A percentile compares a stretch with the other conserved stretches of the same genome.
Conservation (phyloP, 1,140 invertebrate genomes). For the Leptinotarsa undecemlineata region DNA sequence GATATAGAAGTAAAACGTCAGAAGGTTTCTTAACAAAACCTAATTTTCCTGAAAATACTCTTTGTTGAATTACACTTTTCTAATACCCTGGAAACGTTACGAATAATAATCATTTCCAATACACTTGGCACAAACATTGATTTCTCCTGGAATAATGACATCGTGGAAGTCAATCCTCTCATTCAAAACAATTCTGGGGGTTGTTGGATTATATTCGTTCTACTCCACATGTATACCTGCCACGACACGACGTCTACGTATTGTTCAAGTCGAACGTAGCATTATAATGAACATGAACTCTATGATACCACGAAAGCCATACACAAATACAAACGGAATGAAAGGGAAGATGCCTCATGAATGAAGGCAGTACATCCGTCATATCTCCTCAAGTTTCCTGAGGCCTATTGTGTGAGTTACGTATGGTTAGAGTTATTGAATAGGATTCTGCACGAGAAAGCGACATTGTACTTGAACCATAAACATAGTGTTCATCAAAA, state of each 20-base stretch:
- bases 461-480: no score
- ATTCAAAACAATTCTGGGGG: not conserved
- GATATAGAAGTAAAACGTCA: no score
- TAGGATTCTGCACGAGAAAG: not conserved
- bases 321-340: not conserved
- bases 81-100: no score
- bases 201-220: not conserved
- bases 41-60: no score
- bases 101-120: no score
- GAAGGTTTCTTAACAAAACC: no score
- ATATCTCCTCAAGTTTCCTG: not conserved
- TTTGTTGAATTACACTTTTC: no score
- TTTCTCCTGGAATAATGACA: no score
- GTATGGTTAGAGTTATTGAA: not conserved
- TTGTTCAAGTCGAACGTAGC: not conserved
- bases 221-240: not conserved
- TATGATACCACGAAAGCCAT: conserved; percentile 2
- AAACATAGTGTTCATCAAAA: no score
- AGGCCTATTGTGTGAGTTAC: not conserved
- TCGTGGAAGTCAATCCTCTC: no score
- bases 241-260: not conserved
- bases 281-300: not conserved
- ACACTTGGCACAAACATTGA: no score
- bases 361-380: not conserved
- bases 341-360: not conserved